Evolutionary conservation across 2,113 vertebrate species (phyloP).

Genomic region (Phycodurus eques): DNA sequence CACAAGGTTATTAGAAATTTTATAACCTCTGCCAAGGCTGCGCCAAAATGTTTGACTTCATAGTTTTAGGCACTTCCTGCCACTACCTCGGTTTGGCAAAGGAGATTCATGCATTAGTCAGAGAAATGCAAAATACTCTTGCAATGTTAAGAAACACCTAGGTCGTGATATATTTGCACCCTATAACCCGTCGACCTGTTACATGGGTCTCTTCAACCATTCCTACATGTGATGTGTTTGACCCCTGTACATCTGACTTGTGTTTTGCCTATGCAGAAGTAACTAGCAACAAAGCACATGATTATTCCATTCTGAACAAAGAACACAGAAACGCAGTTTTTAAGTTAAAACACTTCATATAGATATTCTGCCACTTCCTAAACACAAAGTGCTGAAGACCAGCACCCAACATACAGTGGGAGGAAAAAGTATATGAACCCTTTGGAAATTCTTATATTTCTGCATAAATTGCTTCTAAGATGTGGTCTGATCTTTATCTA

Average conservation of each 20-base stretch:
- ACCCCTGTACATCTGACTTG: not conserved
- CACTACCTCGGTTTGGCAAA: not conserved
- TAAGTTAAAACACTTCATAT: no score
- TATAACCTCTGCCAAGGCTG: not conserved
- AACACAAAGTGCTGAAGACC: no score
- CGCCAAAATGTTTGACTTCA: not conserved
- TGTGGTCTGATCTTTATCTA: no score
- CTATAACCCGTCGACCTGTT: not conserved
- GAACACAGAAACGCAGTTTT: no score
- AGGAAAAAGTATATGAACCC: no score
- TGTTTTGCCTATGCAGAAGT: not conserved
- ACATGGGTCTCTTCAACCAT: not conserved
- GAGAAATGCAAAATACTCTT: not conserved
- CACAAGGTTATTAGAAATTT: not conserved
- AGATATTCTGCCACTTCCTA: no score
- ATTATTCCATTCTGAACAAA: no score
- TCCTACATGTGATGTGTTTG: not conserved
- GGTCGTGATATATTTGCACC: not conserved
- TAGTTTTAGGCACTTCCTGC: not conserved
- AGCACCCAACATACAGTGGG: no score
- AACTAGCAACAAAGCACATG: not conserved
- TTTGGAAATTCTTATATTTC: no score
- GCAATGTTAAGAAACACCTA: not conserved
- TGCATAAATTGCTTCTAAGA: no score
- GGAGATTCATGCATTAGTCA: not conserved